These are phyloP conservation scores for Saguinus imperator DNA, from an alignment of 2,113 vertebrate species.

Conservation along the genomic window DNA sequence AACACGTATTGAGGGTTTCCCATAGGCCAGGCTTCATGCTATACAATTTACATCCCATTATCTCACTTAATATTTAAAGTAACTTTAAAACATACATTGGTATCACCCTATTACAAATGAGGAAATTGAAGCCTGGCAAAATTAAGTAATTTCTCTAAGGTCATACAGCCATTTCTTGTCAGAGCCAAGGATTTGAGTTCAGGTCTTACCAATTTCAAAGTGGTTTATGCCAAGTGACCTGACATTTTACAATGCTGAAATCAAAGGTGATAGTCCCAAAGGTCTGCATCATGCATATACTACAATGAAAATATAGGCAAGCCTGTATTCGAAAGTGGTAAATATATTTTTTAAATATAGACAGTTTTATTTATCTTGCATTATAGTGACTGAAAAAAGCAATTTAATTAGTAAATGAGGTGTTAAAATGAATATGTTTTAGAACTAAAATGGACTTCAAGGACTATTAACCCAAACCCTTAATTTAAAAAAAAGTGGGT, in stretches of 20 bases:
- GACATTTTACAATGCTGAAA: background rate
- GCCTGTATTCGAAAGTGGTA: background rate
- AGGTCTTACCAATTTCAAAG: background rate
- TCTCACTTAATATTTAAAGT: background rate
- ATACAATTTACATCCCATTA: background rate
- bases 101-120: background rate
- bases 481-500: background rate
- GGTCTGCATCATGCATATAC: background rate
- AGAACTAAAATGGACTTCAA: background rate
- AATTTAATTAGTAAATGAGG: background rate
- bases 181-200: conserved; percentile 5
- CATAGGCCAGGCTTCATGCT: background rate
- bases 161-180: background rate
- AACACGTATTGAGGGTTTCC: background rate
- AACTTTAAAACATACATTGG: background rate
- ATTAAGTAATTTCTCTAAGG: background rate
- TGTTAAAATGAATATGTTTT: background rate
- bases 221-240: background rate
- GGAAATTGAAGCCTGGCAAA: background rate
- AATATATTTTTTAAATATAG: background rate
- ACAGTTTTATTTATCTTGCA: conserved; percentile 22
- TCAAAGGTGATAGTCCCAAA: background rate
- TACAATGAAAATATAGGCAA: background rate
- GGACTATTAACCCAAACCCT: background rate
- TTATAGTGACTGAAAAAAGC: background rate